Evolutionary conservation across 2,888 invertebrate species (phyloP).

Genomic region (Bibio marci): DNA sequence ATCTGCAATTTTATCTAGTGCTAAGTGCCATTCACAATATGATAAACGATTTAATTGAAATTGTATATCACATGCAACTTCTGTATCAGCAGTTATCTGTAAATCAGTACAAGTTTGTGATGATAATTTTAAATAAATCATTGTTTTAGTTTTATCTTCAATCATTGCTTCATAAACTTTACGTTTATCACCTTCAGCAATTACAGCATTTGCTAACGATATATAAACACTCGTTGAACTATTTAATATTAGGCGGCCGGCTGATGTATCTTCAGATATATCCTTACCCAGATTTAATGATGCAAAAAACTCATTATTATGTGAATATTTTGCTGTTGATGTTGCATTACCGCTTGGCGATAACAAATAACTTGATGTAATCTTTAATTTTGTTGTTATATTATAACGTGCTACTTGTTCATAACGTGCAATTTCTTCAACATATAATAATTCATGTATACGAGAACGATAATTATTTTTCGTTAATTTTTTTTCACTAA

Average conservation of each 20-base stretch:
- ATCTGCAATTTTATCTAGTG: conserved; percentile 57
- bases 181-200: conserved; percentile 18
- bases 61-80: conserved; percentile 53
- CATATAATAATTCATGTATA: conserved; percentile 56
- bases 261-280: conserved; percentile 65
- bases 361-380: conserved; percentile 49
- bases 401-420: conserved; percentile 54
- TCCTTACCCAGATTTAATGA: conserved; percentile 52
- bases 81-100: conserved; percentile 41
- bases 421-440: conserved; percentile 59
- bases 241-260: conserved; percentile 59
- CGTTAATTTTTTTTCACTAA: conserved; percentile 41
- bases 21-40: conserved; percentile 71
- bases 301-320: conserved; percentile 59
- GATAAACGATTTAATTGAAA: conserved; percentile 65
- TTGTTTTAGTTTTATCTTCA: conserved; percentile 64
- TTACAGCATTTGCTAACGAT: neutral
- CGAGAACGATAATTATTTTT: conserved; percentile 52
- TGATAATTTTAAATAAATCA: conserved; percentile 55
- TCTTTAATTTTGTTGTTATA: conserved; percentile 40
- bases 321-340: conserved; percentile 58
- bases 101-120: conserved; percentile 45
- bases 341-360: conserved; percentile 49
- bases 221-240: conserved; percentile 56
- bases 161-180: conserved; percentile 58